Conservation (phyloP, 2,797 vertebrate species). For the Falco berigora region DNA sequence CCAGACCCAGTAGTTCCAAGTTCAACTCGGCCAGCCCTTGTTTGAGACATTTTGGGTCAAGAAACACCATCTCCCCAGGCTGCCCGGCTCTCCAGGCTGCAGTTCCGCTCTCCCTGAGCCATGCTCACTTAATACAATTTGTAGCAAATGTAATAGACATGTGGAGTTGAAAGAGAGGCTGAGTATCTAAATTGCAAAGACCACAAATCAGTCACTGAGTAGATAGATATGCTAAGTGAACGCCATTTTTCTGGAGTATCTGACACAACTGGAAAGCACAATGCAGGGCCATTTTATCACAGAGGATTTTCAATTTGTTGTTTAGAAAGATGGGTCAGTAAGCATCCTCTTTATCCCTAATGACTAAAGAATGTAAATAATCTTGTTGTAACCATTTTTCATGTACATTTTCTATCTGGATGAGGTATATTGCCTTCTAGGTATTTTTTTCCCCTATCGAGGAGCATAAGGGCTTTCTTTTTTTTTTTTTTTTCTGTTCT, state of each 20-base stretch:
- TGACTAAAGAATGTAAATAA: slow-evolving; percentile 71
- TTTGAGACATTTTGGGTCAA: neutral
- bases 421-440: slow-evolving; percentile 53
- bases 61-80: neutral
- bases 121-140: slow-evolving; percentile 3
- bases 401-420: slow-evolving; percentile 53
- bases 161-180: slow-evolving; percentile 55
- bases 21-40: neutral
- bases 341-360: slow-evolving; percentile 69
- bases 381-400: slow-evolving; percentile 56
- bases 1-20: neutral
- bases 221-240: slow-evolving; percentile 51
- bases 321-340: slow-evolving; percentile 65
- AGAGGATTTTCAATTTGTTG: slow-evolving; percentile 72
- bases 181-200: slow-evolving; percentile 63
- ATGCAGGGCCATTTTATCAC: slow-evolving; percentile 60
- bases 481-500: neutral
- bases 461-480: neutral
- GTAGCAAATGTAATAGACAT: slow-evolving; percentile 46
- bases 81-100: neutral
- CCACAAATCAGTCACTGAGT: slow-evolving; percentile 47
- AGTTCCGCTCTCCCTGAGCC: neutral
- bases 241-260: slow-evolving; percentile 61
- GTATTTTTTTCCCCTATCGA: neutral
- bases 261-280: slow-evolving; percentile 69